Conservation (phyloP, 2,797 vertebrate genomes). For the Miichthys miiuy region DNA sequence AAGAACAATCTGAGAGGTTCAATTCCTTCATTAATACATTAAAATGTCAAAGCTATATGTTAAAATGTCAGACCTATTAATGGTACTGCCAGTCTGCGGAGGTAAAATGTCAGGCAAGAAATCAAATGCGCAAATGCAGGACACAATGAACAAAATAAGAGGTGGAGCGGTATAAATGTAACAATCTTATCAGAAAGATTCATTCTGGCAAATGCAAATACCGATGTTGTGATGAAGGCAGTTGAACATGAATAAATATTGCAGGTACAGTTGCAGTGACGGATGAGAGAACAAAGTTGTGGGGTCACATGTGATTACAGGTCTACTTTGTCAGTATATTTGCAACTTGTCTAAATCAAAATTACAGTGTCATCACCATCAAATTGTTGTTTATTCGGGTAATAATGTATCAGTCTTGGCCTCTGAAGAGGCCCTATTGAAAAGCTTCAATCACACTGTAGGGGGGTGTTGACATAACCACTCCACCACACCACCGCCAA, state of each 20-base stretch:
- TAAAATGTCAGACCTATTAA: slow-evolving; percentile 85
- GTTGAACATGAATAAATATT: slow-evolving; percentile 4
- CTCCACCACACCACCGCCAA: slow-evolving; percentile 39
- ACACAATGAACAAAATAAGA: slow-evolving; percentile 44
- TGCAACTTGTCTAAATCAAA: slow-evolving; percentile 11
- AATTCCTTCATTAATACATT: slow-evolving; percentile 74
- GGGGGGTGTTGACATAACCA: slow-evolving; percentile 65
- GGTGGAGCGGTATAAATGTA: slow-evolving; percentile 27
- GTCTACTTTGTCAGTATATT: background rate
- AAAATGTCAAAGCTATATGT: slow-evolving; percentile 84
- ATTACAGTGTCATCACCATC: slow-evolving; percentile 17
- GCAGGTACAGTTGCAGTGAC: background rate
- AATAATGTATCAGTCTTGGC: slow-evolving; percentile 42
- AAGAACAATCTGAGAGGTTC: slow-evolving; percentile 73
- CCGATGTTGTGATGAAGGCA: background rate
- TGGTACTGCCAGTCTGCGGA: slow-evolving; percentile 76
- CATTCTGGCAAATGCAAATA: slow-evolving; percentile 60
- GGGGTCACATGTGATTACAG: background rate
- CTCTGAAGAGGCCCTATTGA: slow-evolving; percentile 45
- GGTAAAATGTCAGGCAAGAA: slow-evolving; percentile 79
- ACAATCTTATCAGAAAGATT: slow-evolving; percentile 46
- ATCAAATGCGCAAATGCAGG: slow-evolving; percentile 59
- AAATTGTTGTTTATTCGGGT: slow-evolving; percentile 33
- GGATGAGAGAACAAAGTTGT: background rate
- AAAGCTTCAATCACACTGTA: slow-evolving; percentile 72